These are phyloP conservation scores for Allacma fusca DNA, from an alignment of 2,888 invertebrate genomes.

Conservation along the genomic window DNA sequence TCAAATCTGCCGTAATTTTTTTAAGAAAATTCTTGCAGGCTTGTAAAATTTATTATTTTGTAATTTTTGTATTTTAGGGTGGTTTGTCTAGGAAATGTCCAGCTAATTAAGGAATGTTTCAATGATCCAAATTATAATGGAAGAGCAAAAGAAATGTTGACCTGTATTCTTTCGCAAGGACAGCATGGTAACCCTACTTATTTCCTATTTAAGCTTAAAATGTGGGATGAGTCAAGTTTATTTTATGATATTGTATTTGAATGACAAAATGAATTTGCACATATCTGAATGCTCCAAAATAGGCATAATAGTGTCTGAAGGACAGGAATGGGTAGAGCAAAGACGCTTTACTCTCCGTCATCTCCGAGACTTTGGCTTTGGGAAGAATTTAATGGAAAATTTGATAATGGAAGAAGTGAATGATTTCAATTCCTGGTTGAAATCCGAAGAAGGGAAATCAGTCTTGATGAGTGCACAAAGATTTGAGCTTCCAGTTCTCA, in stretches of 20 bases:
- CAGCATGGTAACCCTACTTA: too few species aligned
- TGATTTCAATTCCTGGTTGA: slow-evolving; percentile 45
- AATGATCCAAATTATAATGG: slow-evolving; percentile 23
- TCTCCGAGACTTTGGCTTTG: slow-evolving; percentile 50
- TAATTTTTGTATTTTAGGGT: background rate
- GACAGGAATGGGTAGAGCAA: slow-evolving; percentile 32
- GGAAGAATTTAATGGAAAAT: slow-evolving; percentile 49
- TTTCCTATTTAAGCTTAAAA: too few species aligned
- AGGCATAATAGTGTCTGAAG: slow-evolving; percentile 32
- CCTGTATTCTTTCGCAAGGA: slow-evolving; percentile 11
- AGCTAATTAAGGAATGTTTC: slow-evolving; percentile 26
- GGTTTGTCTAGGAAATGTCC: background rate
- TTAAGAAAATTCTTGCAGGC: too few species aligned
- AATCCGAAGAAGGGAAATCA: slow-evolving; percentile 45
- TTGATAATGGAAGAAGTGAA: slow-evolving; percentile 51
- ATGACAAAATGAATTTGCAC: background rate
- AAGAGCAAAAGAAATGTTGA: background rate
- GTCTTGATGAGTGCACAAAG: slow-evolving; percentile 37
- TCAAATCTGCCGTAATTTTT: too few species aligned
- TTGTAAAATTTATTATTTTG: too few species aligned
- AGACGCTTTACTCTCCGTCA: slow-evolving; percentile 32
- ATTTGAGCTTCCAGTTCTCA: slow-evolving; percentile 50
- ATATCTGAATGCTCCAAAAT: background rate
- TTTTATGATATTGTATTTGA: too few species aligned
- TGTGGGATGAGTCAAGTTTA: too few species aligned